Conservation (phyloP, 2,888 invertebrate genomes). For the Chydorus sphaericus region DNA sequence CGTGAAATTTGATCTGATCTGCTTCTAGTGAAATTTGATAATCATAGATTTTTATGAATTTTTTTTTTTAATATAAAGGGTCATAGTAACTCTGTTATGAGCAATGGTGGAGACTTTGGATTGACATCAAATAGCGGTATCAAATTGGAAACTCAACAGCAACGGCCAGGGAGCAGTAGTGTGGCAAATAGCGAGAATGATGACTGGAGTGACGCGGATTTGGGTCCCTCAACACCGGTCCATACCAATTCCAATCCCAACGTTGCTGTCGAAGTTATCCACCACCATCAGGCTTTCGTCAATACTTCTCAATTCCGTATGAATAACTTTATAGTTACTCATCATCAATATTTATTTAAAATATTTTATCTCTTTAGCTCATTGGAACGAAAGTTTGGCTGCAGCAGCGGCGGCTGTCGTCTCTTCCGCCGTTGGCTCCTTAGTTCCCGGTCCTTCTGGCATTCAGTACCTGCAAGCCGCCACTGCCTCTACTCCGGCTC, state of each 20-base stretch:
- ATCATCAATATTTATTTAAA: not conserved
- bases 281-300: not conserved
- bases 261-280: not conserved
- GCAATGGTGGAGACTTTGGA: not conserved
- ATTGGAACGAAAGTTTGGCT: slow-evolving; percentile 4
- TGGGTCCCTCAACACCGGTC: not conserved
- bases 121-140: no score
- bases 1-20: no score
- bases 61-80: no score
- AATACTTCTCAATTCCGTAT: not conserved
- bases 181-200: slow-evolving; percentile 3
- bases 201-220: slow-evolving; percentile 9
- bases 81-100: no score
- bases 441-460: not conserved
- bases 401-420: not conserved
- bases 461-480: not conserved
- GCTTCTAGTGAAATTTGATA: no score
- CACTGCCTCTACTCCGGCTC: not conserved
- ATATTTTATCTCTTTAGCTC: not conserved
- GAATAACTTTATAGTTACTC: not conserved
- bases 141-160: slow-evolving; percentile 4
- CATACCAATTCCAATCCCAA: not conserved
- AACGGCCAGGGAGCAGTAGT: not conserved
- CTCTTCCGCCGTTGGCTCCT: slow-evolving; percentile 2
- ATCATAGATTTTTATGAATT: no score